Evolutionary conservation across 2,113 vertebrate genomes (phyloP), one percentile per base, ranked within the genome.

Genomic region (Mesembrinibis cayennensis): DNA sequence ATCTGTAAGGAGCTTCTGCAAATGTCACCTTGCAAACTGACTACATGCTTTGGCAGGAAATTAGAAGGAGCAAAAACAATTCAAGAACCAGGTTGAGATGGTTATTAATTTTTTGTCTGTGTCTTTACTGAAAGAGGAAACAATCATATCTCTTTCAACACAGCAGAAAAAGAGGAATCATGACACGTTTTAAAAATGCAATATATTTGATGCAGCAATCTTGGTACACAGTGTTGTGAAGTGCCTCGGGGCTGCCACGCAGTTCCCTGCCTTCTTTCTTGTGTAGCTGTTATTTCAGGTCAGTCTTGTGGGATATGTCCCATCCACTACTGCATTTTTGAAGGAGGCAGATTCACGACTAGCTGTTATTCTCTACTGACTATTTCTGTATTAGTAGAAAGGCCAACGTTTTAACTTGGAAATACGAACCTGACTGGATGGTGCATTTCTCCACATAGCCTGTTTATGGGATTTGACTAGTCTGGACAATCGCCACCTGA

Each of bases 1-100:
- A 38, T 97, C 77, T 87, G 42, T 65, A 69, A 86, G 83, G 55
- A 92, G 91, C 70, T 87, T 92, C 78, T 85, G 72, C 85, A 96
- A 97, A 94, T 93, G 95, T 97, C 96, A 97, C 94, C 92, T 97
- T 97, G 92, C 91, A 93, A 95, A 78, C 80, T 27, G 42, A 69
- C 79, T 92, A 25, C 10, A 10, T 8, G 2, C 73, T 95, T 95
- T 15, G 19, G 80, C 95, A 96, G 95, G 82, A 96, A 96, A 97
- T 97, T 89, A 95, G 94, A 66, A 94, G 73, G 58, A 87, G 69
- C 30, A 93, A 90, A 96, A 96, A 22, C 82, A 72, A 83, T 93
- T 93, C 63, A 93, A 87, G 80, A 94, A 78, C 40, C 55, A 81
- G 70, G 55, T 19, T 83, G 66, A 91, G 44, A 72, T 25, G 65